Evolutionary conservation across 2,888 invertebrate species (phyloP), one percentile per base, ranked within the genome.

Genomic region (Alitta virens): DNA sequence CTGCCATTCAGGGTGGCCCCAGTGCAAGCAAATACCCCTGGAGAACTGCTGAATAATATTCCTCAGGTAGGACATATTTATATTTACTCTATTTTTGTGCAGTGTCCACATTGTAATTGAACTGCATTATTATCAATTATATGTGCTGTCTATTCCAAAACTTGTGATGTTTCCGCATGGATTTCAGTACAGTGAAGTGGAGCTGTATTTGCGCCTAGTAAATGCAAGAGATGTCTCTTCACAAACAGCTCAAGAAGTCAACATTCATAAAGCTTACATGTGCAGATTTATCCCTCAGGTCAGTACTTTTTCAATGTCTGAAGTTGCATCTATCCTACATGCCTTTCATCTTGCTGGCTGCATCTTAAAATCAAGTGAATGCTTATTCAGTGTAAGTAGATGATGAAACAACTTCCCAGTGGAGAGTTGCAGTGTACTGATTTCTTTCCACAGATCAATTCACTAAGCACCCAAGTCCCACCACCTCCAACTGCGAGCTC

Each of bases 141-240:
- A 12, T 12, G 12, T 5, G 33, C 33, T 7, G 33, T 7, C 5
- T 7, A 33, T 33, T 12, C 12, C 33, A 33, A 33, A 33, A 33
- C 33, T 33, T 12, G 5, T 33, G 33, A 33, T 33, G 33, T 46
- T n/a, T 12, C 38, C 33, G 16, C 38, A 7, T 63, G 58, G 16
- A 18, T 69, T 68, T n/a, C 69, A 79, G 77, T 78, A 74, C 68
- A 78, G 75, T 9, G 70, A 72, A 40, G 72, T 73, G 16, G 78
- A 79, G 60, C 61, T 79, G 27, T 78, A 73, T 66, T 73, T 78
- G 60, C 71, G 80, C 42, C 70, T 80, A 21, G 78, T 78, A 3
- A 74, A 79, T 67, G 71, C 71, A 67, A 62, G 76, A 16, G 79
- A 80, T 63, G 74, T 74, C 16, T 74, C 72, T 26, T 63, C 69